Evolutionary conservation across 2,797 vertebrate species (phyloP).

Genomic region (Holocentrus rufus): DNA sequence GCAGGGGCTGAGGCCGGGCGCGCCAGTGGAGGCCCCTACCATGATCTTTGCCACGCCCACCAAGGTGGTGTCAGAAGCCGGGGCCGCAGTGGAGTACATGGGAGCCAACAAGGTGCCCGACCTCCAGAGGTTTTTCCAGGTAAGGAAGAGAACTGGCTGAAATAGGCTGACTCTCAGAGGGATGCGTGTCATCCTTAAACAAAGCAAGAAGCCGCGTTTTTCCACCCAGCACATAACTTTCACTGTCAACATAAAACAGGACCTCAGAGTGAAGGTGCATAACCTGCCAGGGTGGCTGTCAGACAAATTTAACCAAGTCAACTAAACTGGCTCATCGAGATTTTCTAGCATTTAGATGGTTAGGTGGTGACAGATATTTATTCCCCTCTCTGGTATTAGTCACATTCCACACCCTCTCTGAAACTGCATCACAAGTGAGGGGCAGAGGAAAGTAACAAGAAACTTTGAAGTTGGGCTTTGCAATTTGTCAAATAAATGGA

Average conservation of each 20-base stretch:
- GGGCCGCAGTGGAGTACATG: conserved; percentile 78
- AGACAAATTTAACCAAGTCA: not conserved
- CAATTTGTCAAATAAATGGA: conserved; percentile 34
- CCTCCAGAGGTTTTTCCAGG: conserved; percentile 94
- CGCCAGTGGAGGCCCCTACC: conserved; percentile 82
- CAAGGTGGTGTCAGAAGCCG: conserved; percentile 82
- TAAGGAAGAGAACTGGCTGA: conserved; percentile 61
- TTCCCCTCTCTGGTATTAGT: conserved; percentile 24
- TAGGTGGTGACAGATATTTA: conserved; percentile 25
- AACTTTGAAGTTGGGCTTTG: conserved; percentile 1
- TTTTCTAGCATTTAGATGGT: not conserved
- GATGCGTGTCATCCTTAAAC: not conserved
- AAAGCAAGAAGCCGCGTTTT: not conserved
- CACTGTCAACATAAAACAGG: not conserved
- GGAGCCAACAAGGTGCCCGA: conserved; percentile 89
- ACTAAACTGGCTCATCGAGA: not conserved
- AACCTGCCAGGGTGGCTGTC: not conserved
- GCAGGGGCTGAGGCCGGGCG: conserved; percentile 87
- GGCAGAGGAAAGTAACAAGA: conserved; percentile 18
- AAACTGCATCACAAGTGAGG: conserved; percentile 26
- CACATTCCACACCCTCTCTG: not conserved
- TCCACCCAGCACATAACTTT: not conserved
- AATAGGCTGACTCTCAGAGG: not conserved
- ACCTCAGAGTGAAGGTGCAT: not conserved
- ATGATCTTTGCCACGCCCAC: conserved; percentile 89